Evolutionary conservation across 1,140 invertebrate species (phyloP).

Genomic region (Lordiphosa clarofinis): DNA sequence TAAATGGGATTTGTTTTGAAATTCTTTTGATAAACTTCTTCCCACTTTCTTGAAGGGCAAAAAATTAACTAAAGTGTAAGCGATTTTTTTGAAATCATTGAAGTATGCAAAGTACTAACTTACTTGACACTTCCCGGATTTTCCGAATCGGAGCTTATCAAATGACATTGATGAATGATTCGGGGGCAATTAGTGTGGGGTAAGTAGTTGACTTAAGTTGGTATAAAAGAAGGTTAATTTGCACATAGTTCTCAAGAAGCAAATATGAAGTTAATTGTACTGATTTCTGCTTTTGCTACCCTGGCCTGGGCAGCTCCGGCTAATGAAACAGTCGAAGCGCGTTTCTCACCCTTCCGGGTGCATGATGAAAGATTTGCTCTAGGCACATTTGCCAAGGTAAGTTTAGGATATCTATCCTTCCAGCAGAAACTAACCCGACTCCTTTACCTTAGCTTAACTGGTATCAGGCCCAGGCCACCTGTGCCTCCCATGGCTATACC

Average conservation of each 20-base stretch:
- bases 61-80: no score
- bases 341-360: slow-evolving; percentile 24
- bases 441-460: slow-evolving; percentile 35
- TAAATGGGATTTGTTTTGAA: no score
- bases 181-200: slow-evolving; percentile 25
- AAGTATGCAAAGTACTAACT: no score
- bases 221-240: no score
- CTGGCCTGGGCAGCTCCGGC: not conserved
- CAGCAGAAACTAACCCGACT: not conserved
- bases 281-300: not conserved
- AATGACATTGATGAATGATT: slow-evolving; percentile 47
- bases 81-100: no score
- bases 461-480: slow-evolving; percentile 35
- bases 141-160: slow-evolving; percentile 28
- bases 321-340: not conserved
- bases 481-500: slow-evolving; percentile 33
- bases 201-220: not conserved
- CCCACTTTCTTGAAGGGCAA: no score
- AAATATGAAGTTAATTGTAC: no score
- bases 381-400: slow-evolving; percentile 36
- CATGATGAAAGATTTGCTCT: slow-evolving; percentile 24
- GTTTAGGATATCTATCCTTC: not conserved
- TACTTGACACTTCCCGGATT: not conserved
- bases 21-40: no score
- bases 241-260: no score